Percentiles rank a stretch among this genome's conserved stretches.
Evolutionary conservation across 2,797 vertebrate species (phyloP).

Genomic region (Poeciliopsis infans): DNA sequence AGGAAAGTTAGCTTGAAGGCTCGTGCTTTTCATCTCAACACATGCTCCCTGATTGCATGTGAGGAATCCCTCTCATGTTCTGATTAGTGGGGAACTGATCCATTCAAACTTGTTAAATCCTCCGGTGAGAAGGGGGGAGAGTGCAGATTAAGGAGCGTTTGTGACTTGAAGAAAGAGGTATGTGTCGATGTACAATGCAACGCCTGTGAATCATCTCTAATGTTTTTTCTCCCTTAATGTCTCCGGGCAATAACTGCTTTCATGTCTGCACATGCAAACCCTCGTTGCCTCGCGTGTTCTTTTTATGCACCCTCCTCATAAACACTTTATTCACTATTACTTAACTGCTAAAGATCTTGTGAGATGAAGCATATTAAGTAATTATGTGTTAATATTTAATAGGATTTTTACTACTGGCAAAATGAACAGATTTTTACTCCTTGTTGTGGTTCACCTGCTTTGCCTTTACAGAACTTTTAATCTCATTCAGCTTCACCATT

Average conservation of each 20-base stretch:
- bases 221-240: slow-evolving; percentile 78
- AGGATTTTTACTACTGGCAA: background rate
- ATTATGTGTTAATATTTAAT: background rate
- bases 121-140: slow-evolving; percentile 13
- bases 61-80: slow-evolving; percentile 64
- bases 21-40: slow-evolving; percentile 44
- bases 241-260: slow-evolving; percentile 64
- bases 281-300: slow-evolving; percentile 32
- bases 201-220: slow-evolving; percentile 78
- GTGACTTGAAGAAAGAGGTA: slow-evolving; percentile 71
- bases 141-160: slow-evolving; percentile 58
- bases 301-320: slow-evolving; percentile 48
- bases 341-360: slow-evolving; percentile 17
- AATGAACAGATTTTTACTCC: background rate
- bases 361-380: background rate
- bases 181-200: slow-evolving; percentile 75
- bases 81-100: slow-evolving; percentile 61
- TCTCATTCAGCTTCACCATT: background rate
- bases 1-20: slow-evolving; percentile 31
- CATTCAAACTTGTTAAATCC: slow-evolving; percentile 54
- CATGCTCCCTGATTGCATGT: slow-evolving; percentile 38
- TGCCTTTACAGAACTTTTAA: slow-evolving; percentile 17
- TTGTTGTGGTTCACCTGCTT: slow-evolving; percentile 23
- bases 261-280: slow-evolving; percentile 71
- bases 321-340: slow-evolving; percentile 42